These are phyloP conservation scores for Trichonephila clavata DNA, from an alignment of 1,140 invertebrate species.

Conservation along the genomic window DNA sequence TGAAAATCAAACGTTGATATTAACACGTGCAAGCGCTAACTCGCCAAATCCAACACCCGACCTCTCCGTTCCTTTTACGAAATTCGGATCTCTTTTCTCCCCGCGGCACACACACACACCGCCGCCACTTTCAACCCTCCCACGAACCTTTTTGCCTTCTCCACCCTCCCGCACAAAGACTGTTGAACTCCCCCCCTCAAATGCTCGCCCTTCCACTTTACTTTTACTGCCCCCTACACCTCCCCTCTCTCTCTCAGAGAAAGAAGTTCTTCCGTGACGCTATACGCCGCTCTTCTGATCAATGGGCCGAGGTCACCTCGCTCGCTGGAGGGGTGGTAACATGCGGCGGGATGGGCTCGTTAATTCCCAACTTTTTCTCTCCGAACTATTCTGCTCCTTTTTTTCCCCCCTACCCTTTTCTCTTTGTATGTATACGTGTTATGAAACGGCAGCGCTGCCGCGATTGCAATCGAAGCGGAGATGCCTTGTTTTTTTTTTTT, in stretches of 20 bases:
- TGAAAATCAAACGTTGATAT: neutral
- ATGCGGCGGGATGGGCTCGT: slow-evolving; percentile 63
- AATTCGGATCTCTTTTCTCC: slow-evolving; percentile 44
- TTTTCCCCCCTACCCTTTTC: neutral
- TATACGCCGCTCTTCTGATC: slow-evolving; percentile 44
- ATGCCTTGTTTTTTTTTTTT: slow-evolving; percentile 26
- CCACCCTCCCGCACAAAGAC: slow-evolving; percentile 5
- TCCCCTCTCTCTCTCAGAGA: neutral
- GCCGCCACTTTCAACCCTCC: slow-evolving; percentile 23
- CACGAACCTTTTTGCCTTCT: slow-evolving; percentile 35
- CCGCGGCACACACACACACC: slow-evolving; percentile 31
- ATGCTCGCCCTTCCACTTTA: slow-evolving; percentile 60
- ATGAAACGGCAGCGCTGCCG: slow-evolving; percentile 53
- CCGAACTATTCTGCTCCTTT: neutral
- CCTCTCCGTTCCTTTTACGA: neutral
- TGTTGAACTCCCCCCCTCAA: slow-evolving; percentile 62
- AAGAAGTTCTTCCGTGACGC: slow-evolving; percentile 20
- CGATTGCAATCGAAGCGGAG: slow-evolving; percentile 38
- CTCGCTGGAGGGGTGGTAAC: slow-evolving; percentile 53
- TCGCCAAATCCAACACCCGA: slow-evolving; percentile 43
- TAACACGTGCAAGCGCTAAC: neutral
- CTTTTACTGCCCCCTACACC: slow-evolving; percentile 7
- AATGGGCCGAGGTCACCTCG: slow-evolving; percentile 63
- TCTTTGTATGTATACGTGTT: slow-evolving; percentile 48
- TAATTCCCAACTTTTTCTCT: slow-evolving; percentile 63